Percentiles rank a stretch among this genome's conserved stretches.
Evolutionary conservation across 2,797 vertebrate species (phyloP).

Genomic region (Leucoraja ocellata): DNA sequence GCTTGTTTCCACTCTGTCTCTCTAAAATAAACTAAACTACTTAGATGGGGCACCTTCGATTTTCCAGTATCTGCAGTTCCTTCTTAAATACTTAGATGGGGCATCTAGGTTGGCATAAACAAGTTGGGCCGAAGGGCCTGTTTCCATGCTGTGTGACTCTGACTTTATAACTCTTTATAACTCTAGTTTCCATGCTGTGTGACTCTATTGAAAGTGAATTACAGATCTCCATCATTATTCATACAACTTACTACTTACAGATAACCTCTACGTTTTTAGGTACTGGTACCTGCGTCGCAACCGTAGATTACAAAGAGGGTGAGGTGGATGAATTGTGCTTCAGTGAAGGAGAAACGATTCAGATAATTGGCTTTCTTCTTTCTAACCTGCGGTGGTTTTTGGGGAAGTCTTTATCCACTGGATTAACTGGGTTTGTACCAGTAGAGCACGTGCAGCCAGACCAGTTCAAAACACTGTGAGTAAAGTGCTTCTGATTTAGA

Average conservation of each 20-base stretch:
- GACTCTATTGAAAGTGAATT: neutral
- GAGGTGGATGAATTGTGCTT: constrained; percentile 76
- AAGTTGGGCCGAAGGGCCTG: too few relatives aligned
- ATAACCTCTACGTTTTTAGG: constrained; percentile 57
- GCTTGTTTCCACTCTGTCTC: too few relatives aligned
- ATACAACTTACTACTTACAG: neutral
- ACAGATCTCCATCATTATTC: neutral
- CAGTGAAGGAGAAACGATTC: constrained; percentile 70
- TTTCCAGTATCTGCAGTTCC: too few relatives aligned
- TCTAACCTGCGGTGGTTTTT: constrained; percentile 75
- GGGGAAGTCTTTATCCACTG: constrained; percentile 68
- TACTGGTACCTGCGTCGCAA: constrained; percentile 70
- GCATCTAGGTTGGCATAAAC: too few relatives aligned
- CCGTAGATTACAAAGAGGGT: constrained; percentile 62
- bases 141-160: too few relatives aligned
- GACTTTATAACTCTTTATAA: too few relatives aligned
- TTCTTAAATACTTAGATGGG: too few relatives aligned
- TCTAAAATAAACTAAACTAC: too few relatives aligned
- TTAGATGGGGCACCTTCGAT: too few relatives aligned
- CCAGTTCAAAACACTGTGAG: constrained; percentile 71
- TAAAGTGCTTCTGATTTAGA: constrained; percentile 40
- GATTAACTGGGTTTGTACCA: constrained; percentile 74
- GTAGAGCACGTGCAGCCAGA: constrained; percentile 63
- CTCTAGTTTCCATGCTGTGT: too few relatives aligned
- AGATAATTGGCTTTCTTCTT: constrained; percentile 75